Percentiles rank a stretch among this genome's conserved stretches.
These are phyloP conservation scores for Bugulina stolonifera DNA, from an alignment of 2,888 invertebrate genomes.

Conservation along the genomic window DNA sequence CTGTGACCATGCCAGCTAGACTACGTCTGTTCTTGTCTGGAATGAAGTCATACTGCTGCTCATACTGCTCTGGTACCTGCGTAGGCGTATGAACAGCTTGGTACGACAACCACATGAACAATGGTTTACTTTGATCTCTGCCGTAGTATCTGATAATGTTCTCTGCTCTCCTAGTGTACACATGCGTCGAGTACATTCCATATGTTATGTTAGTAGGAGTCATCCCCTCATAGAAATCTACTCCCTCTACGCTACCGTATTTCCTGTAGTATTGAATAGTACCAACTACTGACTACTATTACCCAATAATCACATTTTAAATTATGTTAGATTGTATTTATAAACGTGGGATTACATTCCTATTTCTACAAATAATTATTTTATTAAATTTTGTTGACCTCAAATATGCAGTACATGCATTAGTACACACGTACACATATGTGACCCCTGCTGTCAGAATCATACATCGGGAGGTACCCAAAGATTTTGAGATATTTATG, in stretches of 20 bases:
- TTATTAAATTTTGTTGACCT: too few species aligned
- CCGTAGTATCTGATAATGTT: not conserved
- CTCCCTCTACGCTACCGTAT: not conserved
- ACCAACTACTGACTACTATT: too few species aligned
- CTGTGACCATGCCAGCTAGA: slow-evolving; percentile 63
- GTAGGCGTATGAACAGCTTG: slow-evolving; percentile 78
- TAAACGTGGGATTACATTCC: too few species aligned
- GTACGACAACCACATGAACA: slow-evolving; percentile 78
- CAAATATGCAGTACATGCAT: too few species aligned
- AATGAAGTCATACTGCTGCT: slow-evolving; percentile 5
- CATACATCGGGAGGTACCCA: too few species aligned
- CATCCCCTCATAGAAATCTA: slow-evolving; percentile 28
- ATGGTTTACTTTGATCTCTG: slow-evolving; percentile 54
- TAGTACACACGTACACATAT: too few species aligned
- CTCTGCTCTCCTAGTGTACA: slow-evolving; percentile 23
- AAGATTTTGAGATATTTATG: too few species aligned
- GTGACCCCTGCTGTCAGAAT: too few species aligned
- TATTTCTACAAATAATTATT: too few species aligned
- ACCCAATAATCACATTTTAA: too few species aligned
- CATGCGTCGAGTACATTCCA: slow-evolving; percentile 23
- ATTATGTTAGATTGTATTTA: too few species aligned
- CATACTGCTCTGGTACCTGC: slow-evolving; percentile 50
- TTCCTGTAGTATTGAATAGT: too few species aligned
- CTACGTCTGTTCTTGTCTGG: slow-evolving; percentile 23
- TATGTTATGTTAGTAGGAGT: slow-evolving; percentile 11